These are phyloP conservation scores for Bombus huntii DNA, from an alignment of 1,140 invertebrate genomes.

Conservation along the genomic window DNA sequence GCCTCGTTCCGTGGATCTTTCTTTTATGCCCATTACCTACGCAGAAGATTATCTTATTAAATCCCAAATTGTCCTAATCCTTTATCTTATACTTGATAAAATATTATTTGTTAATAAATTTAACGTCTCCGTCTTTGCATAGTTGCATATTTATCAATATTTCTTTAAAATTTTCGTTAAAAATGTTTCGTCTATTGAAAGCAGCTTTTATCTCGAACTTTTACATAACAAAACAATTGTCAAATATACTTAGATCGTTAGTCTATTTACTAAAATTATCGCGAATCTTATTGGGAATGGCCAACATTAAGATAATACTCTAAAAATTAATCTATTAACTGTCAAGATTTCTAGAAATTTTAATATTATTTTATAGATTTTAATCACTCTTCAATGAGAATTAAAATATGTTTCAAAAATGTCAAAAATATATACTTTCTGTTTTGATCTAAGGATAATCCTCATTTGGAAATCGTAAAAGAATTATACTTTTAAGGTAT, in stretches of 20 bases:
- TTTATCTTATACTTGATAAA: not conserved
- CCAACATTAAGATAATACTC: too few relatives aligned
- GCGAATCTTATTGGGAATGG: too few relatives aligned
- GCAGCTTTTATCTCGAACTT: not conserved
- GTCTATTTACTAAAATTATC: too few relatives aligned
- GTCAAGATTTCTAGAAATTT: not conserved
- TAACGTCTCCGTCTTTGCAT: not conserved
- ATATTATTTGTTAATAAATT: not conserved
- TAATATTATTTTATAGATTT: not conserved
- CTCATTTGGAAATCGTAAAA: not conserved
- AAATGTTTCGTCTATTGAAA: not conserved
- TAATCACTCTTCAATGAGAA: not conserved
- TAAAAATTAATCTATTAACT: too few relatives aligned
- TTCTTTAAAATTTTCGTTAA: not conserved
- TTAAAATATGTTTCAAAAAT: not conserved
- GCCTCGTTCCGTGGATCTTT: not conserved
- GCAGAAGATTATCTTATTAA: not conserved
- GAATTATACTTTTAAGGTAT: not conserved
- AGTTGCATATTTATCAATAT: not conserved
- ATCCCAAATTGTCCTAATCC: not conserved
- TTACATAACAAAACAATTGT: not conserved
- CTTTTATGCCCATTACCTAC: constrained; percentile 1
- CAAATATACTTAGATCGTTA: too few relatives aligned
- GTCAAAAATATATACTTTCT: not conserved
- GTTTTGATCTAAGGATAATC: not conserved